Base-by-base conservation (phyloP, 2,888 invertebrate species). In the Orgyia antiqua region DNA sequence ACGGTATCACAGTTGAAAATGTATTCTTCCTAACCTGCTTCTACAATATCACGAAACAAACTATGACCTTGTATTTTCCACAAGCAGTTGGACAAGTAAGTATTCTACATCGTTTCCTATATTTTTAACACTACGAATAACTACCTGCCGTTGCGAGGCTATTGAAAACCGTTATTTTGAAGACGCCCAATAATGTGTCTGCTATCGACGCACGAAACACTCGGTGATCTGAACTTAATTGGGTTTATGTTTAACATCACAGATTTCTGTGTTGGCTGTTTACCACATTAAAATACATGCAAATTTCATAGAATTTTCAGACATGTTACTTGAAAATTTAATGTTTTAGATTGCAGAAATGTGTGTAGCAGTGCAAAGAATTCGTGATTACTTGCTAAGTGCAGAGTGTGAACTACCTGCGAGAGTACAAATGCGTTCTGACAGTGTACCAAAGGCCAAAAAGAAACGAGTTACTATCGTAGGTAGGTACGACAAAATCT, bases 21-120 rank as follows among this genome's bases (percentile, higher is more conserved):
- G 91, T 93, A 0, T 93, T 93, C 65, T 89, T 93, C 24, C 80
- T 92, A 13, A 90, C 92, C 3, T 90, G 93, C 11, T 90, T 92
- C 51, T 93, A 91, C 74, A 93, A 93, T 53, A 90, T 93, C 19
- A 78, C 93, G 17, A 89, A 93, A 42, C 88, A 91, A 51, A 89
- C 91, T 2, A 90, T 94, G 89, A 92, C 92, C 19, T 86, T 93
- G 13, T 92, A 91, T 58, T 92, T 94, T 54, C 89, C 89, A 5
- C 88, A 88, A 53, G 79, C 77, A 32, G 72, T 86, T 36, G 84
- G 84, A 35, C 84, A 86, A 50, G 84, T 84, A 60, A 55, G 36
- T 15, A 10, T 2, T n/a, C 17, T 17, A 17, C 7, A 12, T 13
- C 20, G 13, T 13, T 12, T 13, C n/a, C 8, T 7, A 8, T 24